A percentile compares a stretch with the other conserved stretches of the same genome.
These are phyloP conservation scores for Prietella phreatophila DNA, from an alignment of 2,113 vertebrate genomes.

Conservation along the genomic window DNA sequence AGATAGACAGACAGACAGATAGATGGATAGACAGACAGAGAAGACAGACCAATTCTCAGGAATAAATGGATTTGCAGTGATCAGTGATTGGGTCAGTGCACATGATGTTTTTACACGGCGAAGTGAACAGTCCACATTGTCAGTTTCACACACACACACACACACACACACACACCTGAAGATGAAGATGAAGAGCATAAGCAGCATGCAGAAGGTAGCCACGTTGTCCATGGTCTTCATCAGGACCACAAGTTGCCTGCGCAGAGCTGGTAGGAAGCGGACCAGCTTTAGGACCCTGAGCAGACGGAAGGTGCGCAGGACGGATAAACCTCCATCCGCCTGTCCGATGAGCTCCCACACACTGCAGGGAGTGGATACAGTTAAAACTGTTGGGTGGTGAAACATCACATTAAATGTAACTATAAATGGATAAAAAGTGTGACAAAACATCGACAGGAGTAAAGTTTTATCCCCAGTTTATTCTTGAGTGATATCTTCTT, in stretches of 20 bases:
- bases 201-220: slow-evolving; percentile 92
- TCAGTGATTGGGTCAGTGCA: background rate
- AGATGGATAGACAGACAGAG: no score
- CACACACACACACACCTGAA: slow-evolving; percentile 78
- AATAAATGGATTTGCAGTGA: background rate
- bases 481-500: background rate
- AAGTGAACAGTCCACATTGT: background rate
- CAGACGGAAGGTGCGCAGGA: slow-evolving; percentile 86
- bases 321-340: slow-evolving; percentile 84
- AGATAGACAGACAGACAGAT: no score
- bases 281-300: slow-evolving; percentile 90
- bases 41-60: background rate
- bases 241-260: slow-evolving; percentile 89
- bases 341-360: slow-evolving; percentile 95
- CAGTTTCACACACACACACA: background rate
- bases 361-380: slow-evolving; percentile 60
- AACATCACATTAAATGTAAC: background rate
- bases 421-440: background rate
- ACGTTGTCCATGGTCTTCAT: slow-evolving; percentile 97
- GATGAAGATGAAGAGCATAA: slow-evolving; percentile 96
- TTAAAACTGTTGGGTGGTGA: background rate
- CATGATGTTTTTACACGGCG: background rate
- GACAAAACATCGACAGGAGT: background rate
- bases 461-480: background rate
- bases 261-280: slow-evolving; percentile 86